Percentiles rank a stretch among this genome's conserved stretches.
Conservation (phyloP, 2,797 vertebrate genomes). For the Forpus xanthops region DNA sequence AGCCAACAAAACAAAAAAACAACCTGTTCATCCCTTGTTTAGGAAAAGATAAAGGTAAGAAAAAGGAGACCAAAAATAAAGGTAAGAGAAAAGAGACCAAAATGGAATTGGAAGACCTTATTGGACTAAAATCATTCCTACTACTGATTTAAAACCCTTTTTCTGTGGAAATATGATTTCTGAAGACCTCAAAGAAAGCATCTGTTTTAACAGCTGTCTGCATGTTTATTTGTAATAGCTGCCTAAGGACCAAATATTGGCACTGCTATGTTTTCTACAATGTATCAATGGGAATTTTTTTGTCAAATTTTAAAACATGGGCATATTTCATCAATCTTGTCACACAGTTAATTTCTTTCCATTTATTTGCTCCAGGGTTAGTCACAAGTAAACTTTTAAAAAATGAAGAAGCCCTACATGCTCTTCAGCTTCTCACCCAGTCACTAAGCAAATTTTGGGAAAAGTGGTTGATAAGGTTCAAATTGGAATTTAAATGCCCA, state of each 20-base stretch:
- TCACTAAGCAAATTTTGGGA: neutral
- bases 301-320: neutral
- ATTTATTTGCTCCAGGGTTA: neutral
- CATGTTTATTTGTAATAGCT: neutral
- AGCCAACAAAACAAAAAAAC: neutral
- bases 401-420: neutral
- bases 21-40: rapidly evolving
- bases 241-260: neutral
- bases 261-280: neutral
- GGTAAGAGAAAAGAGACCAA: neutral
- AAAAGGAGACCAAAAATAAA: neutral
- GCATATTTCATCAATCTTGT: neutral
- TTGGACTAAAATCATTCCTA: neutral
- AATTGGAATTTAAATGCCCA: neutral
- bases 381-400: neutral
- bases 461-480: neutral
- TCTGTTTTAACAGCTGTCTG: neutral
- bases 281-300: neutral
- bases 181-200: neutral
- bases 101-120: neutral
- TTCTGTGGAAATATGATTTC: neutral
- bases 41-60: neutral
- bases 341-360: neutral
- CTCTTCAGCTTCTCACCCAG: neutral
- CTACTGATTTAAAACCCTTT: neutral